Conservation (phyloP, 2,113 vertebrate species). For the Thalassarche chlororhynchos region DNA sequence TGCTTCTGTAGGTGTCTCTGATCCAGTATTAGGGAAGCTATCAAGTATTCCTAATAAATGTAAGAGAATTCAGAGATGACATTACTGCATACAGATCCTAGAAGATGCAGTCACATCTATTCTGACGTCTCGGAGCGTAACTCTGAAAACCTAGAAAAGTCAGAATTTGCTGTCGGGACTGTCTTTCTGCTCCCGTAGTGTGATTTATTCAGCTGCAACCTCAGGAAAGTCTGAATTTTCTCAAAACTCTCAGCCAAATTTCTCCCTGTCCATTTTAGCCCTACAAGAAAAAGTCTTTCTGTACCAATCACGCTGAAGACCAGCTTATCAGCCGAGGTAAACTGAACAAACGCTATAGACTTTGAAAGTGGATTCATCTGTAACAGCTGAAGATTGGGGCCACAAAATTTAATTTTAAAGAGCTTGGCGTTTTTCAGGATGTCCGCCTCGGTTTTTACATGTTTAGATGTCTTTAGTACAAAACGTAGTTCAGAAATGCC, state of each 20-base stretch:
- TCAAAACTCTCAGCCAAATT: not conserved
- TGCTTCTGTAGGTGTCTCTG: not conserved
- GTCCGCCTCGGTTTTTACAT: not conserved
- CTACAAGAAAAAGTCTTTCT: not conserved
- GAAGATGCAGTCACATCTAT: not conserved
- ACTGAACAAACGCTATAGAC: fast-evolving
- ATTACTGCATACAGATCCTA: not conserved
- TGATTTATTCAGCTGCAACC: not conserved
- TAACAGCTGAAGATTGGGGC: not conserved
- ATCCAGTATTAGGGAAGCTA: not conserved
- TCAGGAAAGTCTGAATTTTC: not conserved
- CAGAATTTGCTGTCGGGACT: not conserved
- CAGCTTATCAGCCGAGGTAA: not conserved
- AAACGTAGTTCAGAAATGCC: not conserved
- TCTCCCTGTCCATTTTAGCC: not conserved
- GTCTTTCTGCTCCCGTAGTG: not conserved
- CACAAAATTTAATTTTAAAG: not conserved
- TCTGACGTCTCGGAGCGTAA: fast-evolving
- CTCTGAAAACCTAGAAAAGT: not conserved
- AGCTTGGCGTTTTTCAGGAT: not conserved
- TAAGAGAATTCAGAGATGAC: not conserved
- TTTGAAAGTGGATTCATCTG: not conserved
- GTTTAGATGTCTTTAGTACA: not conserved
- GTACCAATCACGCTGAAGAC: not conserved
- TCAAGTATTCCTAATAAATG: not conserved